Evolutionary conservation across 92 coral and sea anemone genomes (phyloP).

Genomic region (Metridium senile): DNA sequence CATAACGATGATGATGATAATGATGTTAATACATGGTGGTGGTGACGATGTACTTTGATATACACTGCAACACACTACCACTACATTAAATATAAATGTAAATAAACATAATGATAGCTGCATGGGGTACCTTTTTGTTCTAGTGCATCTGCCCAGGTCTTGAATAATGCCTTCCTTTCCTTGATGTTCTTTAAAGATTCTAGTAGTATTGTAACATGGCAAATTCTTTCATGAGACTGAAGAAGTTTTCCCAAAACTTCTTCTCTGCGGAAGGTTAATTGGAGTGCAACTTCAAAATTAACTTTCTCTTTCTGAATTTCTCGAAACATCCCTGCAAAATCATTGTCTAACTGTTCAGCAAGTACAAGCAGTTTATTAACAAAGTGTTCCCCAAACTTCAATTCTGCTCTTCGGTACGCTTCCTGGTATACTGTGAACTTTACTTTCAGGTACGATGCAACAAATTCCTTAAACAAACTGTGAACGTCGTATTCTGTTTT

Average conservation of each 20-base stretch:
- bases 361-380: slow-evolving; percentile 38
- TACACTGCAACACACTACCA: too few relatives aligned
- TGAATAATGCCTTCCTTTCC: slow-evolving; percentile 40
- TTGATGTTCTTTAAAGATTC: slow-evolving; percentile 41
- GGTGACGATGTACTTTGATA: too few relatives aligned
- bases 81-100: too few relatives aligned
- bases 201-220: slow-evolving; percentile 41
- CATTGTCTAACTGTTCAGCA: slow-evolving; percentile 46
- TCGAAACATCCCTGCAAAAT: slow-evolving; percentile 39
- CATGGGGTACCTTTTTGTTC: slow-evolving; percentile 47
- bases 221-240: slow-evolving; percentile 24
- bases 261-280: slow-evolving; percentile 31
- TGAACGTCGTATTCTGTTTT: slow-evolving; percentile 60
- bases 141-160: slow-evolving; percentile 49
- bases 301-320: slow-evolving; percentile 35
- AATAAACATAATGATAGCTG: not conserved
- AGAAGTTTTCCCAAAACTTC: slow-evolving; percentile 37
- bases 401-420: slow-evolving; percentile 36
- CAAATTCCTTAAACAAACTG: slow-evolving; percentile 54
- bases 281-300: slow-evolving; percentile 56
- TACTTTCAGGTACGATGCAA: slow-evolving; percentile 30
- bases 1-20: too few relatives aligned
- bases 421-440: slow-evolving; percentile 3
- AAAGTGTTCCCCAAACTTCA: slow-evolving; percentile 45
- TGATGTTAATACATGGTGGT: too few relatives aligned